Percentiles rank a stretch among this genome's conserved stretches.
These are phyloP conservation scores for Tychaedon coryphoeus DNA, from an alignment of 2,113 vertebrate species.

Conservation along the genomic window DNA sequence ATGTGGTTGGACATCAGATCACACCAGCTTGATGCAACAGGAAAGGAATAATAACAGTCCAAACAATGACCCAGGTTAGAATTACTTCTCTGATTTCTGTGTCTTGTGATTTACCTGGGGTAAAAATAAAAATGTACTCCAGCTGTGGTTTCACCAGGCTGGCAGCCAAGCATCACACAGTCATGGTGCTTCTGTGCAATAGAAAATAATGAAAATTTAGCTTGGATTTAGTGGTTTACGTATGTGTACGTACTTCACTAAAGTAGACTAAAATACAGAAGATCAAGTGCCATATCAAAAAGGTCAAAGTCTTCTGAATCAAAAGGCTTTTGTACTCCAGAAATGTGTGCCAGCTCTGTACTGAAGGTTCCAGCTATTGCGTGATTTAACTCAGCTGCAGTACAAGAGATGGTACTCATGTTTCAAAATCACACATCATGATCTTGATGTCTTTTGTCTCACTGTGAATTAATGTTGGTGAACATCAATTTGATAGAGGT, in stretches of 20 bases:
- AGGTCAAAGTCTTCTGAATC: not conserved
- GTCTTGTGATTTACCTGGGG: not conserved
- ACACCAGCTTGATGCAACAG: not conserved
- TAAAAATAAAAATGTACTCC: not conserved
- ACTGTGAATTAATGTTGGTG: not conserved
- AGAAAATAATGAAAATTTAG: not conserved
- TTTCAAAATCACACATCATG: not conserved
- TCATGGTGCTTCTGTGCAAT: not conserved
- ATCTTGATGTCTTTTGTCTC: not conserved
- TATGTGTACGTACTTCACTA: not conserved
- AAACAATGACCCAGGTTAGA: not conserved
- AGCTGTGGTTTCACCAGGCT: not conserved
- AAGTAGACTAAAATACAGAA: not conserved
- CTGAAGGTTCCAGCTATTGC: not conserved
- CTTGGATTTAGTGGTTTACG: not conserved
- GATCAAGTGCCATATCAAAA: not conserved
- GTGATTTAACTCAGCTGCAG: not conserved
- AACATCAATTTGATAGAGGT: not conserved
- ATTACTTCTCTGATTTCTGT: not conserved
- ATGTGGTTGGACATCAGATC: not conserved
- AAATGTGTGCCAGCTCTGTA: not conserved
- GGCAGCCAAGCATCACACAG: not conserved
- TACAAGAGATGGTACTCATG: not conserved
- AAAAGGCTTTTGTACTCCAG: not conserved
- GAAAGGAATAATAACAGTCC: not conserved